A percentile compares a stretch with the other conserved stretches of the same genome.
These are phyloP conservation scores for Drosophila sulfurigaster DNA, from an alignment of 1,140 invertebrate genomes.

Conservation along the genomic window DNA sequence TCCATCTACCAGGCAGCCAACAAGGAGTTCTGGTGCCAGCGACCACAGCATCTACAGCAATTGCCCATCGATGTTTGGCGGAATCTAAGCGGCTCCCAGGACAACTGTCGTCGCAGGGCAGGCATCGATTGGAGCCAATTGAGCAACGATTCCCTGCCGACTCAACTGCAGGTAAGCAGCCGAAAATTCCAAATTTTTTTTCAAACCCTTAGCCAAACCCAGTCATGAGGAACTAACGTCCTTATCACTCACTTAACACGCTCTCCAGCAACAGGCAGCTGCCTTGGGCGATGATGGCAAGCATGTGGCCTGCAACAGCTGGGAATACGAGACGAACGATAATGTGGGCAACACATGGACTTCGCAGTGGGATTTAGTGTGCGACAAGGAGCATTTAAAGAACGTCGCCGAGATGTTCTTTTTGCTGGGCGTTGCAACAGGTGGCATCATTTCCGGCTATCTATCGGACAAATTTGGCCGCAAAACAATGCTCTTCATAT, in stretches of 20 bases:
- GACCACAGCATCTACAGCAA: conserved; percentile 86
- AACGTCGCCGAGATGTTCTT: conserved; percentile 90
- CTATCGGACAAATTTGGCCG: conserved; percentile 92
- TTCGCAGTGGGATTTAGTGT: conserved; percentile 89
- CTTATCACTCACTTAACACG: not conserved
- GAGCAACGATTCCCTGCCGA: conserved; percentile 47
- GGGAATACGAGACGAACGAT: conserved; percentile 89
- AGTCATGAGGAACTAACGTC: conserved; percentile 25
- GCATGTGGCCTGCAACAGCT: conserved; percentile 86
- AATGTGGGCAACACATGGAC: conserved; percentile 87
- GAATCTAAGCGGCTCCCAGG: conserved; percentile 87
- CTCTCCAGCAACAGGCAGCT: conserved; percentile 44
- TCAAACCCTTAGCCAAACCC: not conserved
- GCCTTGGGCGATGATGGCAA: conserved; percentile 25
- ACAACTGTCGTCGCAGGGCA: conserved; percentile 85
- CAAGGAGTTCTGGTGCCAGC: conserved; percentile 88
- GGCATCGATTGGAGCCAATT: conserved; percentile 73
- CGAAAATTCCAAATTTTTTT: conserved; percentile 24
- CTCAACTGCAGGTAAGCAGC: conserved; percentile 53
- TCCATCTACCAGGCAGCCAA: conserved; percentile 88
- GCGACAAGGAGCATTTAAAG: conserved; percentile 87
- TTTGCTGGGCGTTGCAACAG: conserved; percentile 88
- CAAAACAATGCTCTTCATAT: conserved; percentile 90
- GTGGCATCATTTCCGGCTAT: conserved; percentile 89
- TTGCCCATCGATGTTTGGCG: conserved; percentile 86